phyloP scores from a whole-genome alignment of 2,113 vertebrate genomes.

The Nettapus auritus region DNA sequence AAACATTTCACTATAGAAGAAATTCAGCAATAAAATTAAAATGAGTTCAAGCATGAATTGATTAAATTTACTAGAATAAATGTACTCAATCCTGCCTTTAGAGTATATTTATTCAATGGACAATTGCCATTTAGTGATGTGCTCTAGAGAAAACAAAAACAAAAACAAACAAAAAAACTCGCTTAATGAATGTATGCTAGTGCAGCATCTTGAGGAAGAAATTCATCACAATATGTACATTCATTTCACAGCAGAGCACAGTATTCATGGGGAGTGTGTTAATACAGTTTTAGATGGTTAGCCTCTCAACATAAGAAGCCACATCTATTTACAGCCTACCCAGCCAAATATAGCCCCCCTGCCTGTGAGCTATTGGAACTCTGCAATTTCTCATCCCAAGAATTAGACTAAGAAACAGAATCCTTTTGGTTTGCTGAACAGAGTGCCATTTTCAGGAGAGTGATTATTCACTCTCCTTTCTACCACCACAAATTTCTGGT shows the following conservation, averaged over 20 bases:
- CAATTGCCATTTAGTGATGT: constrained; percentile 42
- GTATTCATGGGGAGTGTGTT: background rate
- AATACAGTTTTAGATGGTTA: background rate
- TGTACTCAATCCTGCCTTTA: constrained; percentile 8
- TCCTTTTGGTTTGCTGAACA: background rate
- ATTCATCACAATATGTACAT: background rate
- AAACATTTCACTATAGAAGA: background rate
- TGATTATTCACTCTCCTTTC: accelerated
- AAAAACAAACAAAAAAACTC: background rate
- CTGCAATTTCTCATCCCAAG: background rate
- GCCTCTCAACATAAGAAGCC: background rate
- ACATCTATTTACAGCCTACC: background rate
- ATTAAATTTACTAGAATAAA: constrained; percentile 54
- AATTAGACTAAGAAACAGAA: background rate
- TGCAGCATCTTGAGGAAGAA: constrained; percentile 21
- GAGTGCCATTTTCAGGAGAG: background rate
- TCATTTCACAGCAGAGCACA: background rate
- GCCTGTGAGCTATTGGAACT: background rate
- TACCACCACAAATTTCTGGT: background rate
- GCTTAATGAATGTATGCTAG: constrained; percentile 26
- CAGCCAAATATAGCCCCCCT: background rate
- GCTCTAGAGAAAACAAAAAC: background rate
- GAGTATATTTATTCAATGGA: constrained; percentile 41
- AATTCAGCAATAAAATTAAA: constrained; percentile 28
- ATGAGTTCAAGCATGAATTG: constrained; percentile 11